Base-by-base conservation (phyloP, 1,140 invertebrate genomes). In the Brachionus paranguensis region DNA sequence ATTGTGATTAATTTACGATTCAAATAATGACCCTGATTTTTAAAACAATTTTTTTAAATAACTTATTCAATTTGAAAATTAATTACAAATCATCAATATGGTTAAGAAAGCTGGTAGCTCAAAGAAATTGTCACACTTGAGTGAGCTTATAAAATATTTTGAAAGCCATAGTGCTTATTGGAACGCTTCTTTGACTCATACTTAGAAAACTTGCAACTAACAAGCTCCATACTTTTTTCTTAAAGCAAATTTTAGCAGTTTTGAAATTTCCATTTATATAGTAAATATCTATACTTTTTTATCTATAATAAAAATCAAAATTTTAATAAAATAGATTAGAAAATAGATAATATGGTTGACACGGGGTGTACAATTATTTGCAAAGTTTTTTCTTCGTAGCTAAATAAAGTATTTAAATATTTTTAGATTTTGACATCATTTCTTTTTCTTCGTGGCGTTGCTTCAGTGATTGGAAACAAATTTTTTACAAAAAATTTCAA, bases 401-500 rank as follows among this genome's bases (percentile, higher is more conserved):
- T 55, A 55, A 55, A 55, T 55, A 55, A 55, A 55, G 53, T 55
- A 55, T 17, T 24, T 55, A 55, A 55, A 55, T 68, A 33, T 68
- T 27, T 68, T 68, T 68, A 68, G 64, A 68, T 17, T 55, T 55
- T 68, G 64, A 68, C 64, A 68, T 37, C 27, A 68, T 68, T 68
- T 68, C 64, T 68, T 68, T 68, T 68, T 68, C 12, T 68, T 68
- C 33, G 27, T 20, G 24, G 11, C 33, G 24, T 68, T 37, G 24
- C 64, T 68, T 37, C 64, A 68, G 20, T 68, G 64, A 68, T 68
- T 68, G 64, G 64, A 68, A 68, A 68, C 20, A 68, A 68, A 68
- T 68, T 68, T 29, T 68, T 68, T 29, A 2, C 20, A 17, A 68
- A 64, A 68, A 68, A 24, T 64, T 68, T 68, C 3, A 68, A 68